These are phyloP conservation scores for Formica aserva DNA, from an alignment of 2,888 invertebrate genomes.

Conservation along the genomic window DNA sequence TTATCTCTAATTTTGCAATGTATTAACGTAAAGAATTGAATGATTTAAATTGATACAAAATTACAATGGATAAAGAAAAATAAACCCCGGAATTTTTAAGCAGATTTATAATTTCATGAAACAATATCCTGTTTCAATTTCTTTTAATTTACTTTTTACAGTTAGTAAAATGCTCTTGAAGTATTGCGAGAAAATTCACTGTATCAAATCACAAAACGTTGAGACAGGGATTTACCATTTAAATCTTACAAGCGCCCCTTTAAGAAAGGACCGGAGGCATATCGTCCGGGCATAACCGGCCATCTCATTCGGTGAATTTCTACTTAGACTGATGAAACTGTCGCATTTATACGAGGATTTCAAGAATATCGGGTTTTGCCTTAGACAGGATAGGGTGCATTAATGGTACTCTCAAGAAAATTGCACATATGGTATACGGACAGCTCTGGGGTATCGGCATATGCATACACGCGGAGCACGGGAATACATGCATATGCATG, in stretches of 20 bases:
- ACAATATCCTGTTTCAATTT: neutral
- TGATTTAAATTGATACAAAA: neutral
- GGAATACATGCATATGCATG: constrained; percentile 9
- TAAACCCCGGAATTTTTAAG: neutral
- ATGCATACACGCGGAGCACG: constrained; percentile 6
- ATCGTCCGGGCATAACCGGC: constrained; percentile 44
- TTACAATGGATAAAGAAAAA: neutral
- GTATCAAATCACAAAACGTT: neutral
- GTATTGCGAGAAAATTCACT: neutral
- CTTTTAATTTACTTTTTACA: neutral
- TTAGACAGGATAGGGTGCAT: constrained; percentile 50
- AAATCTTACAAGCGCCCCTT: constrained; percentile 36
- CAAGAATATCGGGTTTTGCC: constrained; percentile 61
- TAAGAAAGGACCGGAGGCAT: constrained; percentile 23
- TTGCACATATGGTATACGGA: constrained; percentile 49
- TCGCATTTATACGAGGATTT: constrained; percentile 58
- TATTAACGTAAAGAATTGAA: neutral
- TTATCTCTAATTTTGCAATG: neutral
- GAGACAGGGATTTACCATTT: constrained; percentile 20
- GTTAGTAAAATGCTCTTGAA: neutral
- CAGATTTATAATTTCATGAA: neutral
- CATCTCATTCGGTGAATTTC: constrained; percentile 59
- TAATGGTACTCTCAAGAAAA: constrained; percentile 68
- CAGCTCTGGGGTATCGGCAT: constrained; percentile 36
- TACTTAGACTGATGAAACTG: constrained; percentile 66